Base-by-base conservation (phyloP, 2,113 vertebrate genomes). In the Tachuris rubrigastra region DNA sequence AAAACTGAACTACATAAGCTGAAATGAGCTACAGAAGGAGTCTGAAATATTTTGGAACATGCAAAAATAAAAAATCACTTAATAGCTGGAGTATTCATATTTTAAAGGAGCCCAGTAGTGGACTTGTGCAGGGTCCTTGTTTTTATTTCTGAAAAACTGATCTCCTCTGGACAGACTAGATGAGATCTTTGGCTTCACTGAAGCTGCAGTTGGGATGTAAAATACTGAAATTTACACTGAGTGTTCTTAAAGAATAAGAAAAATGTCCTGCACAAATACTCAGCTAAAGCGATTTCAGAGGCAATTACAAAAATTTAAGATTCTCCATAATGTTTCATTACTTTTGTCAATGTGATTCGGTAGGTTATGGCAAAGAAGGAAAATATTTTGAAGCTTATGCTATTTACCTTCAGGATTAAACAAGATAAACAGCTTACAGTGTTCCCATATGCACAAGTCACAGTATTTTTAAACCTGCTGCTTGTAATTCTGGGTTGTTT, bases 321-420 rank as follows among this genome's bases (percentile, higher is more conserved):
- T 68, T 84, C 46, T 81, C 16, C 14, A 8, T 69, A n/a, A 17
- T 63, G 20, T 78, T 95, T 90, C 23, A 17, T 92, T 92, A 46
- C 49, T 33, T 91, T 85, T 72, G 33, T 68, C 44, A 62, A 6
- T 44, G 41, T 85, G 69, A 87, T 87, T 93, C n/a, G 41, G 52
- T 76, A 73, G 62, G 58, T 85, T 96, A 47, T 89, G 50, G 66
- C 49, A 79, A 85, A 82, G 91, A 71, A 91, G 24, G 39, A 84
- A 89, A 95, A 85, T 95, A 66, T 96, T 96, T 93, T 92, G 71
- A 94, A 95, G 87, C 95, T 96, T 91, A 85, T 59, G 78, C 78
- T 95, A 60, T 96, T 96, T 95, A 96, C 87, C 78, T 93, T 96
- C 50, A 67, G 93, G 96, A 96, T 97, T 97, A 96, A 96, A 87